Evolutionary conservation across 2,113 vertebrate genomes (phyloP).

Genomic region (Gnathonemus echidnorhynchus): DNA sequence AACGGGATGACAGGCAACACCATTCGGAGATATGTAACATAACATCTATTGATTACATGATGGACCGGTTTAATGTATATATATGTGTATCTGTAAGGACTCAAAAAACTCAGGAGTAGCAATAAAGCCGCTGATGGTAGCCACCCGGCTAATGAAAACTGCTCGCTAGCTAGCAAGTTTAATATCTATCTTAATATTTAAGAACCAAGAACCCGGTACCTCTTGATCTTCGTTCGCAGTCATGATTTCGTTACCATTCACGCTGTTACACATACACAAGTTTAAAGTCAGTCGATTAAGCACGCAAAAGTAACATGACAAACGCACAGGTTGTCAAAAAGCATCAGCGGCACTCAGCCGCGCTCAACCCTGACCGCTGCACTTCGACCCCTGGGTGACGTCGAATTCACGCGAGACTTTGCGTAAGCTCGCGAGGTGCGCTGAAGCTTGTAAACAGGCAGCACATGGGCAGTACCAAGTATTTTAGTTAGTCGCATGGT

Average conservation of each 20-base stretch:
- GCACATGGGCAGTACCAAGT: background rate
- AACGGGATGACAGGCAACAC: background rate
- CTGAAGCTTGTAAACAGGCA: background rate
- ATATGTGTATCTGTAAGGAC: background rate
- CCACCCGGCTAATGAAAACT: background rate
- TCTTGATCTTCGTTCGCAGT: constrained; percentile 18
- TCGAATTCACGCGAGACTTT: background rate
- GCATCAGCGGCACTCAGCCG: background rate
- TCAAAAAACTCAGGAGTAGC: background rate
- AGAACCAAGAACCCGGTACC: background rate
- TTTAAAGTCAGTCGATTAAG: background rate
- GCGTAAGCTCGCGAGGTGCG: background rate
- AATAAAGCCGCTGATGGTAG: background rate
- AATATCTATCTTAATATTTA: background rate
- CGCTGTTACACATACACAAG: background rate
- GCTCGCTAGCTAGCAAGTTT: background rate
- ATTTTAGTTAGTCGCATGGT: background rate
- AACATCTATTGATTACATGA: background rate
- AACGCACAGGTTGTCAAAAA: background rate
- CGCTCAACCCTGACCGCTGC: background rate
- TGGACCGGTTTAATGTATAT: background rate
- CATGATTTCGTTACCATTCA: background rate
- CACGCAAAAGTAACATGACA: background rate
- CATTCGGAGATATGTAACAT: background rate
- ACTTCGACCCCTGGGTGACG: background rate